Evolutionary conservation across 2,888 invertebrate species (phyloP).

Genomic region (Mellilla xanthometata): DNA sequence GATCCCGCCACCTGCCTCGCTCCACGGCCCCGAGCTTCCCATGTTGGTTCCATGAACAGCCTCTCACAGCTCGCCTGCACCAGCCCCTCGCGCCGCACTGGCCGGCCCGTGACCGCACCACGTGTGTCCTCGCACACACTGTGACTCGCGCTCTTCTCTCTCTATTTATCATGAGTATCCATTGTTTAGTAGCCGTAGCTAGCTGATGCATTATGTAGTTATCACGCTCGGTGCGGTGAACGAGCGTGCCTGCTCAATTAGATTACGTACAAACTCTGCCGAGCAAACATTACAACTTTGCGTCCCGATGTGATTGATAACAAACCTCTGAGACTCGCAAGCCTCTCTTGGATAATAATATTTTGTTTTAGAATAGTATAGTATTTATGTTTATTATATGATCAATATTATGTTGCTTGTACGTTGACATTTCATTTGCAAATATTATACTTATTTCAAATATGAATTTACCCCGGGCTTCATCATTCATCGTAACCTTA

Average conservation of each 20-base stretch:
- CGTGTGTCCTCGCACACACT: constrained; percentile 14
- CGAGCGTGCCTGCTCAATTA: constrained; percentile 15
- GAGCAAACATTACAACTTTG: constrained; percentile 14
- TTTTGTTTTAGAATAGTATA: neutral
- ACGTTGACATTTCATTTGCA: too few relatives aligned
- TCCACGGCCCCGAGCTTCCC: constrained; percentile 70
- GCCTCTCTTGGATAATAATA: too few relatives aligned
- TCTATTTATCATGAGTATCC: constrained; percentile 47
- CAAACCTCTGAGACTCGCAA: constrained; percentile 1
- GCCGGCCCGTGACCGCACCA: too few relatives aligned
- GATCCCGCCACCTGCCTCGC: constrained; percentile 59
- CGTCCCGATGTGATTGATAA: constrained; percentile 21
- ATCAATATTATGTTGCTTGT: neutral
- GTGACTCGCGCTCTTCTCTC: constrained; percentile 33
- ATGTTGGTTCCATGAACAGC: constrained; percentile 64
- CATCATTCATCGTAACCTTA: too few relatives aligned
- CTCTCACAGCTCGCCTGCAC: constrained; percentile 33
- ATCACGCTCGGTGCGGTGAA: constrained; percentile 9
- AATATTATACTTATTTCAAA: too few relatives aligned
- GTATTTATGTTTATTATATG: neutral
- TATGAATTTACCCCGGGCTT: too few relatives aligned
- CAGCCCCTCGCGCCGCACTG: constrained; percentile 20
- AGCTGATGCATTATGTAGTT: constrained; percentile 29
- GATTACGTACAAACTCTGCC: constrained; percentile 15
- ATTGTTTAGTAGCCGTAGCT: constrained; percentile 35